phyloP scores from a whole-genome alignment of 1,140 invertebrate species.

The Pectinophora gossypiella region DNA sequence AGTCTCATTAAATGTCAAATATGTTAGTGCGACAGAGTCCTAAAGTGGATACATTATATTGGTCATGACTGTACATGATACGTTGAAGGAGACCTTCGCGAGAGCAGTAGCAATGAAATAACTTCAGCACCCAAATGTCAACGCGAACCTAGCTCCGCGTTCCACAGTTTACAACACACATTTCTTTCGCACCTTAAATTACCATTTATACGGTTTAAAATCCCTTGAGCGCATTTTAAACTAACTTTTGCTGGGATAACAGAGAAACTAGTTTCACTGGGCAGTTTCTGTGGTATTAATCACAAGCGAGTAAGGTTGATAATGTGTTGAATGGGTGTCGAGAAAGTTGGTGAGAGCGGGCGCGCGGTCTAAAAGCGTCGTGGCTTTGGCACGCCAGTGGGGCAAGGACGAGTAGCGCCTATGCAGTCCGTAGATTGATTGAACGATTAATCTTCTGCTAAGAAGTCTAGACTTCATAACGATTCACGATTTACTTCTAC shows the following conservation, averaged over 20 bases:
- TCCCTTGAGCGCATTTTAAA: conserved; percentile 15
- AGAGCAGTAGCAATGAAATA: neutral
- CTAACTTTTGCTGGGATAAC: conserved; percentile 31
- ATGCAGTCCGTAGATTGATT: conserved; percentile 66
- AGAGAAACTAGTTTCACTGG: conserved; percentile 21
- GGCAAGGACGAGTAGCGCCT: conserved; percentile 64
- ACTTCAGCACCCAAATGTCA: neutral
- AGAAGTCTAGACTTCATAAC: conserved; percentile 17
- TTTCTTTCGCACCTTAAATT: neutral
- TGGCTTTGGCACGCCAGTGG: conserved; percentile 64
- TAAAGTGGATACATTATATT: too few species aligned
- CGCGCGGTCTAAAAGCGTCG: conserved; percentile 60
- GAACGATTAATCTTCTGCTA: conserved; percentile 62
- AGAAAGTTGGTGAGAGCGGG: conserved; percentile 53
- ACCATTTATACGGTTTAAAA: conserved; percentile 6
- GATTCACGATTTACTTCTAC: too few species aligned
- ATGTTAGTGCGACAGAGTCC: too few species aligned
- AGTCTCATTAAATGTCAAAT: too few species aligned
- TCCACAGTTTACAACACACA: conserved; percentile 24
- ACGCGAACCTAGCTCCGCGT: conserved; percentile 42
- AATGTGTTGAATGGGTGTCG: conserved; percentile 32
- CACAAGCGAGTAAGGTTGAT: conserved; percentile 34
- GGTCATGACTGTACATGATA: too few species aligned
- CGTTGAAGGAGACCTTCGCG: too few species aligned
- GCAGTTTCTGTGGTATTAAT: conserved; percentile 20